Evolutionary conservation across 2,113 vertebrate genomes (phyloP), one percentile per base, ranked within the genome.

Genomic region (Polypterus bichir): DNA sequence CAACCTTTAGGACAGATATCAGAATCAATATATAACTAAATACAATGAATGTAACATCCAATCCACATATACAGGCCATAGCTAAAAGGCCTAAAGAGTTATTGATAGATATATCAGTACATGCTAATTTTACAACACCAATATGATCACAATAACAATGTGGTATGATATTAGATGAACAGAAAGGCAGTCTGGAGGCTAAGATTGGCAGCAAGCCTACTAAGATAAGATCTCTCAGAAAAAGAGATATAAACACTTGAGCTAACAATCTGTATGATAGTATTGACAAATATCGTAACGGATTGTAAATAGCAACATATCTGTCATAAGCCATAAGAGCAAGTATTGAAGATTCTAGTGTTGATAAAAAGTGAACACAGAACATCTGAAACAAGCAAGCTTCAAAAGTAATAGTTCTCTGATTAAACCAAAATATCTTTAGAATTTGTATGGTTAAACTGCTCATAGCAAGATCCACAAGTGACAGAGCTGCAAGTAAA

Each of bases 271-370:
- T 46, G 5, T 58, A 56, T 47, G 79, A 82, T n/a, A 85, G 67
- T 6, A 81, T 55, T 59, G 74, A 58, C 1, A 69, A 0, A 63
- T 86, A 85, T 1, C 11, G 51, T 60, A 86, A 47, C 0, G 82
- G 79, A 1, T 52, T 69, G 2, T 77, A 80, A 60, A 85, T 79
- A 57, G 84, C 79, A 0, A 83, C 47, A 47, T 79, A 82, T 5
- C 65, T 68, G 11, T 83, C 82, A 1, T 80, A 82, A 0, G 79
- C 82, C 83, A 82, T 86, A 61, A 79, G 74, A 58, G 83, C 69
- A 0, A 85, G 77, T 60, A 84, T 79, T 0, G 78, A 83, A 5
- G 81, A 84, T 59, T 86, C 83, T 0, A 76, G 54, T 51, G 79
- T 65, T 4, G 79, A 83, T 48, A 81, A 66, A 3, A 47, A 75